These are phyloP conservation scores for Hypena proboscidalis DNA, from an alignment of 2,888 invertebrate species.

Conservation along the genomic window DNA sequence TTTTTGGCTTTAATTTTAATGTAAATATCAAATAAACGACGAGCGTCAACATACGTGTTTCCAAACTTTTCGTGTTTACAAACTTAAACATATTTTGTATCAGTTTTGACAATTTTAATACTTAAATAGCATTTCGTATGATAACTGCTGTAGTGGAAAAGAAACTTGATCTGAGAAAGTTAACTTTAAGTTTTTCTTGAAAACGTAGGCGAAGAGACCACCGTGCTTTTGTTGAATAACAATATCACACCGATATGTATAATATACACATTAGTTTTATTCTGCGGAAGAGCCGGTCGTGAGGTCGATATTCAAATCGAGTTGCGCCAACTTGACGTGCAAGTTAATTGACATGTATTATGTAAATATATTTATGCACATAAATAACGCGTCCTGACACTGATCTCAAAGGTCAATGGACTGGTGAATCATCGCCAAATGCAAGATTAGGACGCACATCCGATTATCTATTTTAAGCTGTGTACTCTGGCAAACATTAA, in stretches of 20 bases:
- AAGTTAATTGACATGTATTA: constrained; percentile 75
- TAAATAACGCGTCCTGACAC: constrained; percentile 46
- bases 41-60: too few species aligned
- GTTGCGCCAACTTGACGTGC: constrained; percentile 65
- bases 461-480: too few species aligned
- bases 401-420: constrained; percentile 51
- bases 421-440: constrained; percentile 55
- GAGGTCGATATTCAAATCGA: constrained; percentile 73
- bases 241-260: constrained; percentile 26
- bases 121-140: constrained; percentile 1
- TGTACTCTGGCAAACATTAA: too few species aligned
- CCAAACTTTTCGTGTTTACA: too few species aligned
- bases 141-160: constrained; percentile 5
- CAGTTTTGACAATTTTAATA: constrained; percentile 3
- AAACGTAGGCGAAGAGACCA: constrained; percentile 29
- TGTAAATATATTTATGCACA: constrained; percentile 63
- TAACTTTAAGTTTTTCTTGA: constrained; percentile 13
- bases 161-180: constrained; percentile 32
- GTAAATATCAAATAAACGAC: too few species aligned
- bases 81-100: neutral
- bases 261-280: constrained; percentile 39
- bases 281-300: constrained; percentile 56
- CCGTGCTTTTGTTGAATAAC: constrained; percentile 14
- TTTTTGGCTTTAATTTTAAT: too few species aligned
- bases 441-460: constrained; percentile 55